phyloP scores from a whole-genome alignment of 1,140 invertebrate genomes.

The Drosophila sp. region DNA sequence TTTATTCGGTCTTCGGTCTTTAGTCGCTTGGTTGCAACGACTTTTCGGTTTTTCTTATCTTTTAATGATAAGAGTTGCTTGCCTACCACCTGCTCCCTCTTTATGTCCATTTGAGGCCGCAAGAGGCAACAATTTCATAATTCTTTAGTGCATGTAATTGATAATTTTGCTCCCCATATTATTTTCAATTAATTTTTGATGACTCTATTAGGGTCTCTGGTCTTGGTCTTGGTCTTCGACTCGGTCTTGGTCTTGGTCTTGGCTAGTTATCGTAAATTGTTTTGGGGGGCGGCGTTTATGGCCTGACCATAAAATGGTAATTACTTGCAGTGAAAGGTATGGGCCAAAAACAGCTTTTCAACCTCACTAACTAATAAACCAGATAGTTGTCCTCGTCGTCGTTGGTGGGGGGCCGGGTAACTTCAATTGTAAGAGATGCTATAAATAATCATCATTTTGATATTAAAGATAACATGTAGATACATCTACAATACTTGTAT shows the following conservation, averaged over 20 bases:
- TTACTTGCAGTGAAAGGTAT: constrained; percentile 2
- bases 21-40: constrained; percentile 3
- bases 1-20: not conserved
- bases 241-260: not conserved
- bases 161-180: constrained; percentile 54
- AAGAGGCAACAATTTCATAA: constrained; percentile 46
- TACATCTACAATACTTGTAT: no score
- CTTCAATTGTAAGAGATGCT: not conserved
- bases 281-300: constrained; percentile 3
- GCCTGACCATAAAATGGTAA: constrained; percentile 5
- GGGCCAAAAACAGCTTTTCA: not conserved
- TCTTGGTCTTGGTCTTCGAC: not conserved
- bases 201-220: constrained; percentile 29
- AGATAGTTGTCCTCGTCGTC: not conserved
- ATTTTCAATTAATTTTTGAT: constrained; percentile 66
- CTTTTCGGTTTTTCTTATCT: constrained; percentile 9
- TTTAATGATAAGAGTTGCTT: constrained; percentile 10
- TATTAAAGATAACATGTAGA: no score
- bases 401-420: no score
- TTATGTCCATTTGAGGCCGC: not conserved
- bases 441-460: not conserved
- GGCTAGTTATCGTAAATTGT: constrained; percentile 12
- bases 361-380: not conserved
- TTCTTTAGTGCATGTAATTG: constrained; percentile 68
- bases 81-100: not conserved